Conservation (phyloP, 1,140 invertebrate species). For the Marisa cornuarietis region DNA sequence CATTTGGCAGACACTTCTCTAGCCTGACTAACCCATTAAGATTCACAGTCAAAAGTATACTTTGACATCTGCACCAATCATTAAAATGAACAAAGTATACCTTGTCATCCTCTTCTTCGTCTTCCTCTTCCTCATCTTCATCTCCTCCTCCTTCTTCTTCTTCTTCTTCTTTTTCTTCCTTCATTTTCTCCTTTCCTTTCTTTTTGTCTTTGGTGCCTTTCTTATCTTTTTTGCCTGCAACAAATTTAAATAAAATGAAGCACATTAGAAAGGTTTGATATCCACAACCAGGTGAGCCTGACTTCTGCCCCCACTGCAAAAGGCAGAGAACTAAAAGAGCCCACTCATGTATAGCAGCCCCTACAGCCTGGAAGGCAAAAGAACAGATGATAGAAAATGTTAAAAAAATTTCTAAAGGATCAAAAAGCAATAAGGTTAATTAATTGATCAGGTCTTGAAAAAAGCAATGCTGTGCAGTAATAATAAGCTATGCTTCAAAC, state of each 20-base stretch:
- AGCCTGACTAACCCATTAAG: too few species aligned
- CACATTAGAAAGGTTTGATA: neutral
- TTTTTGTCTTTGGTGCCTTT: constrained; percentile 18
- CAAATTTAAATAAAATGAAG: neutral
- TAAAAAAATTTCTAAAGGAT: neutral
- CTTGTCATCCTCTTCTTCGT: constrained; percentile 30
- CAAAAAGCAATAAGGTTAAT: neutral
- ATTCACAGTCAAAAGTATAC: neutral
- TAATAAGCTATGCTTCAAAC: too few species aligned
- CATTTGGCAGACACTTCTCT: too few species aligned
- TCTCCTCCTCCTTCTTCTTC: constrained; percentile 25
- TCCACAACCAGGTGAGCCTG: neutral
- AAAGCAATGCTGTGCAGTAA: too few species aligned
- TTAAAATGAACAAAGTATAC: neutral
- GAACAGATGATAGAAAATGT: neutral
- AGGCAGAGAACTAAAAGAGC: too few species aligned
- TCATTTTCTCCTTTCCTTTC: constrained; percentile 23
- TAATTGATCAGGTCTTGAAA: too few species aligned
- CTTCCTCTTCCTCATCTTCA: constrained; percentile 24
- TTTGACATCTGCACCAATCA: neutral
- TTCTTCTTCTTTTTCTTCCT: constrained; percentile 21
- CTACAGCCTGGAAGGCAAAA: neutral
- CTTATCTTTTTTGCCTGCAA: constrained; percentile 15
- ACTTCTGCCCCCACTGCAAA: neutral
- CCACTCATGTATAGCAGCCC: too few species aligned